These are phyloP conservation scores for Pogonocherus hispidulus DNA, from an alignment of 2,888 invertebrate genomes.

Conservation along the genomic window DNA sequence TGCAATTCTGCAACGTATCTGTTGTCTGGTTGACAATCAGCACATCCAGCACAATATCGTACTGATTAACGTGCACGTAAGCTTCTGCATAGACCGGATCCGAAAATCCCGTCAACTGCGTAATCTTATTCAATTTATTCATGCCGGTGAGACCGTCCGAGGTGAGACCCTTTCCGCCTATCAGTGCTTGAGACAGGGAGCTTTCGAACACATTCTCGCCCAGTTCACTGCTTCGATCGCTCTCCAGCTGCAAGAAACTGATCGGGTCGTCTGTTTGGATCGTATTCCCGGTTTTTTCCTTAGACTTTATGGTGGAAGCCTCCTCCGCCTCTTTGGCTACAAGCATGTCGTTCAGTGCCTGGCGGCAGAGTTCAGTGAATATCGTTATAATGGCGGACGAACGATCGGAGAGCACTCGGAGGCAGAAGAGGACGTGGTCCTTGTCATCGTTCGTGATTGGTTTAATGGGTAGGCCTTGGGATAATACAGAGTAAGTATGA, in stretches of 20 bases:
- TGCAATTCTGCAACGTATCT: constrained; percentile 98
- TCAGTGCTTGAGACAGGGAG: constrained; percentile 90
- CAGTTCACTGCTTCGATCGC: constrained; percentile 70
- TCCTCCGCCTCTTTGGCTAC: constrained; percentile 83
- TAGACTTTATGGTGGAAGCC: constrained; percentile 74
- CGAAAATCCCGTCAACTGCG: constrained; percentile 96
- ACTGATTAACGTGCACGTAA: constrained; percentile 99
- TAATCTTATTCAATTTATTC: constrained; percentile 80
- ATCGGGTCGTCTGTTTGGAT: constrained; percentile 92
- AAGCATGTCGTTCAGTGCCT: constrained; percentile 87
- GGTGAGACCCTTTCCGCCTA: constrained; percentile 69
- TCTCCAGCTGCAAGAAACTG: constrained; percentile 82
- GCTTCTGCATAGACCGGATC: constrained; percentile 99
- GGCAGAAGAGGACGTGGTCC: constrained; percentile 88
- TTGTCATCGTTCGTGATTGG: constrained; percentile 96
- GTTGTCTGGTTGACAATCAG: constrained; percentile 98
- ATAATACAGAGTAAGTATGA: background rate
- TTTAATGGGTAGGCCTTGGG: constrained; percentile 74
- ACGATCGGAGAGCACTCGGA: constrained; percentile 80
- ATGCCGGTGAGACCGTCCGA: constrained; percentile 71
- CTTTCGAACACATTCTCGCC: constrained; percentile 93
- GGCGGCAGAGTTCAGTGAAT: constrained; percentile 82
- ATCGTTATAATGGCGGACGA: constrained; percentile 78
- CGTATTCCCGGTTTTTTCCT: constrained; percentile 77
- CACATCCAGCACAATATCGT: constrained; percentile 98